Evolutionary conservation across 2,888 invertebrate genomes (phyloP).

Genomic region (Sminthurides aquaticus): DNA sequence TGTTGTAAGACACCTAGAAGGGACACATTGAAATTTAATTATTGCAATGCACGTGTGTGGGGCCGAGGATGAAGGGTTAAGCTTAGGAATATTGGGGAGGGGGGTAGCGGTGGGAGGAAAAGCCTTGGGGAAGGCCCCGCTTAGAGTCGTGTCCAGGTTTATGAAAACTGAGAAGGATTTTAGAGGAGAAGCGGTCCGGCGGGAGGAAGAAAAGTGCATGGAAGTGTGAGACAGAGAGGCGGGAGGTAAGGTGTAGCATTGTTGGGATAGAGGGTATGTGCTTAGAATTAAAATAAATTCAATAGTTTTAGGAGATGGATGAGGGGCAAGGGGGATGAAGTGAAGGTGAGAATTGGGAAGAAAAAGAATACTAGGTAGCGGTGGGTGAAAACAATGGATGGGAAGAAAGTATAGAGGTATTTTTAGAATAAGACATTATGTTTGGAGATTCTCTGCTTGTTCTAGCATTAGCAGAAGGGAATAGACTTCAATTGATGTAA

Average conservation of each 20-base stretch:
- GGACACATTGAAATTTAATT: neutral
- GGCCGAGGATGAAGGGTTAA: neutral
- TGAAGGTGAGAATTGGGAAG: conserved; percentile 3
- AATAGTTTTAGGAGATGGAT: neutral
- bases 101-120: no score
- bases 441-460: neutral
- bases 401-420: neutral
- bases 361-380: conserved; percentile 1
- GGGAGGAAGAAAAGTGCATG: conserved; percentile 4
- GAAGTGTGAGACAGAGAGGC: conserved; percentile 22
- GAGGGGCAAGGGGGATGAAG: neutral
- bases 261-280: neutral
- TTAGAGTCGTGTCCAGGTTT: no score
- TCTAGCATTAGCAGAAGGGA: conserved; percentile 12
- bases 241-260: neutral
- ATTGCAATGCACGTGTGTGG: neutral
- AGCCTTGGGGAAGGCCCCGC: no score
- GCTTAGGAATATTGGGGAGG: no score
- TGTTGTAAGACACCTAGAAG: neutral
- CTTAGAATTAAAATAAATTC: conserved; percentile 15
- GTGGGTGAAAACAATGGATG: neutral
- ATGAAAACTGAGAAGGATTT: no score
- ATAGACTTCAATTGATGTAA: no score
- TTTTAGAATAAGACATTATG: neutral
- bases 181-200: no score